These are phyloP conservation scores for Pheosia tremula DNA, from an alignment of 2,888 invertebrate species.

Conservation along the genomic window DNA sequence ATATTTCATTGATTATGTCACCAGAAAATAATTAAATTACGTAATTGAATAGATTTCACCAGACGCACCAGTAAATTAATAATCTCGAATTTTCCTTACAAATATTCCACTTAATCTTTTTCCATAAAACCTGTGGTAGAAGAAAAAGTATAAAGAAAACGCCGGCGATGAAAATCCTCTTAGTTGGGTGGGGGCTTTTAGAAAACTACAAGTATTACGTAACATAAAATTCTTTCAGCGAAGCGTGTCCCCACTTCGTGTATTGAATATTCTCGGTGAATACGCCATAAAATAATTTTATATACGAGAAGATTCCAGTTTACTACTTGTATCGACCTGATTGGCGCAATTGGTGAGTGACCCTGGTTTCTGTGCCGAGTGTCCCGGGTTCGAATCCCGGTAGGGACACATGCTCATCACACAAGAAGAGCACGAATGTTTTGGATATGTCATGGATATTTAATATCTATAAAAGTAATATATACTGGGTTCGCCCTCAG, in stretches of 20 bases:
- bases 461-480: too few species aligned
- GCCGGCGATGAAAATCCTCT: constrained; percentile 1
- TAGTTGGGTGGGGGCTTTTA: not conserved
- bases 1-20: too few species aligned
- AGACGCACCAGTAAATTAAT: too few species aligned
- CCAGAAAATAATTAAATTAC: too few species aligned
- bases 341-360: too few species aligned
- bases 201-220: not conserved
- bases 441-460: too few species aligned
- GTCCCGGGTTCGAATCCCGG: too few species aligned
- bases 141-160: not conserved
- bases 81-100: not conserved
- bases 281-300: not conserved
- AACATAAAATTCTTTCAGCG: constrained; percentile 1
- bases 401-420: too few species aligned
- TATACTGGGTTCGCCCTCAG: too few species aligned
- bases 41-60: too few species aligned
- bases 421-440: too few species aligned
- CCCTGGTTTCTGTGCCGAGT: too few species aligned
- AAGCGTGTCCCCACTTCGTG: not conserved
- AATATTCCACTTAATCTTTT: not conserved
- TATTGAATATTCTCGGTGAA: not conserved
- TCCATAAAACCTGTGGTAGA: not conserved
- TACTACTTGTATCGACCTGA: not conserved
- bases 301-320: not conserved